Conservation (phyloP, 1,140 invertebrate genomes). For the Holcopasites calliopsidis region DNA sequence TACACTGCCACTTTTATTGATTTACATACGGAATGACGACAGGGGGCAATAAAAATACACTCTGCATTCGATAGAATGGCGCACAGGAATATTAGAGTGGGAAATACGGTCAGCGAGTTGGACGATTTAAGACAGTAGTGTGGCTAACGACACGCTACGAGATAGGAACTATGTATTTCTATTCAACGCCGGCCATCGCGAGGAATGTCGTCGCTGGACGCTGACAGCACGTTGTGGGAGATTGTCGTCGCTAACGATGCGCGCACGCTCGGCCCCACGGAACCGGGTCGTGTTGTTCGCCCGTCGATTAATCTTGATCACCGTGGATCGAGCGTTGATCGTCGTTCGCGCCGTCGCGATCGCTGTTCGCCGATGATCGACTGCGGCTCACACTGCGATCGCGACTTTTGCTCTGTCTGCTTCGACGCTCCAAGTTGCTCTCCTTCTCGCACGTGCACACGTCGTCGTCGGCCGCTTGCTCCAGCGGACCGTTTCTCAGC, state of each 20-base stretch:
- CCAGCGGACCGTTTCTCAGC: slow-evolving; percentile 36
- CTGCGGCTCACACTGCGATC: slow-evolving; percentile 55
- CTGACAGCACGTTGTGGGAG: slow-evolving; percentile 19
- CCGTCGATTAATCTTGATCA: slow-evolving; percentile 30
- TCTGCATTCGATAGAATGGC: background rate
- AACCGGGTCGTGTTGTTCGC: background rate
- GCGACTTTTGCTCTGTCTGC: slow-evolving; percentile 43
- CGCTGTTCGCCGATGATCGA: slow-evolving; percentile 62
- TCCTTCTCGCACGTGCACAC: slow-evolving; percentile 43
- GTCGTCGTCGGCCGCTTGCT: slow-evolving; percentile 12
- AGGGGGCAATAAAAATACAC: background rate
- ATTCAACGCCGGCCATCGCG: background rate
- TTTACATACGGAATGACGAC: too few relatives aligned
- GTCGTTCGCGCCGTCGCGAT: slow-evolving; percentile 51
- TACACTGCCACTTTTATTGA: too few relatives aligned
- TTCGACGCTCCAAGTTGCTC: slow-evolving; percentile 9
- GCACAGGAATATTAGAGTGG: background rate
- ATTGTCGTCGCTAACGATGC: slow-evolving; percentile 32
- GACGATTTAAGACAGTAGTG: background rate
- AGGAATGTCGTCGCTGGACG: background rate
- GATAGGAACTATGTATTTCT: background rate
- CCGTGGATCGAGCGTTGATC: background rate
- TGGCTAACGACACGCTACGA: background rate
- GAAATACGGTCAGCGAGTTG: background rate
- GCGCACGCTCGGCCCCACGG: background rate